Evolutionary conservation across 2,113 vertebrate species (phyloP).

Genomic region (Semnopithecus entellus): DNA sequence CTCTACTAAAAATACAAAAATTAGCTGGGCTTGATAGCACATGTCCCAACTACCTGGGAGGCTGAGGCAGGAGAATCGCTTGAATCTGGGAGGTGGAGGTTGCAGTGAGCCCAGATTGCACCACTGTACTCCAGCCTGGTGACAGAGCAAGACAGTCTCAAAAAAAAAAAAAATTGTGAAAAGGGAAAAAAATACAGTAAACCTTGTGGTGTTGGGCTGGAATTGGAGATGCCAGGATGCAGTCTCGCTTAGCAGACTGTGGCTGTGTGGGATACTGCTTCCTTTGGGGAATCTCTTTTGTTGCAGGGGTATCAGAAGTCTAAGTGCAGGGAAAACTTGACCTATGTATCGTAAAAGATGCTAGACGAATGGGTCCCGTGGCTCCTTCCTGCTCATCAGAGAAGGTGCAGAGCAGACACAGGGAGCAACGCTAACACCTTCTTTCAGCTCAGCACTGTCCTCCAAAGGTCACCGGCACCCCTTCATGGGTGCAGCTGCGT

Average conservation of each 20-base stretch:
- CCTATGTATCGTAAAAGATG: neutral
- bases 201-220: neutral
- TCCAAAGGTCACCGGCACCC: neutral
- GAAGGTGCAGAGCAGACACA: neutral
- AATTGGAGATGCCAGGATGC: neutral
- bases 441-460: neutral
- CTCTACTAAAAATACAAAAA: no score
- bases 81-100: no score
- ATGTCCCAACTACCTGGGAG: no score
- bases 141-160: no score
- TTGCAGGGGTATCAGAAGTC: neutral
- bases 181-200: neutral
- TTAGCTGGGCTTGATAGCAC: no score
- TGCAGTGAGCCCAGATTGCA: no score
- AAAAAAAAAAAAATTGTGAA: neutral
- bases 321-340: neutral
- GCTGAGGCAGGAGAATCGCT: no score
- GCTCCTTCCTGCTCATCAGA: neutral
- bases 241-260: neutral
- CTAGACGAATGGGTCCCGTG: accelerated
- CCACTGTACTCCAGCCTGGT: no score
- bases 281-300: neutral
- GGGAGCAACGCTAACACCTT: neutral
- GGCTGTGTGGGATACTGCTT: neutral
- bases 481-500: neutral